These are phyloP conservation scores for Ciconia stormi DNA, from an alignment of 2,113 vertebrate genomes.

Conservation along the genomic window DNA sequence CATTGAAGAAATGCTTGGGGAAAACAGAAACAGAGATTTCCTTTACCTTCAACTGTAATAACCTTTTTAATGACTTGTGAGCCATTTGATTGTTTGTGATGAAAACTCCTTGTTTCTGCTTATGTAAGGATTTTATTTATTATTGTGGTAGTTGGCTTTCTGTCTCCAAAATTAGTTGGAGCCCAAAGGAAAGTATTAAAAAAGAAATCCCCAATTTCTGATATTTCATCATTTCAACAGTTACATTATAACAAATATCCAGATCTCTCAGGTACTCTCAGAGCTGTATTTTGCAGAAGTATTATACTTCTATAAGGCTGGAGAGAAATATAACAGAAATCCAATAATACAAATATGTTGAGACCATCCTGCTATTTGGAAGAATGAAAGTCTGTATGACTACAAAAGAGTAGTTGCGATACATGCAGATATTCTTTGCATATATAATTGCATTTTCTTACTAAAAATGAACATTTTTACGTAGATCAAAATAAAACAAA, in stretches of 20 bases:
- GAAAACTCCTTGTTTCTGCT: conserved; percentile 22
- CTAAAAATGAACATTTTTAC: neutral
- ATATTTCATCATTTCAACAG: neutral
- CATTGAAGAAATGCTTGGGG: neutral
- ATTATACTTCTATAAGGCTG: neutral
- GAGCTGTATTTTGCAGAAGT: neutral
- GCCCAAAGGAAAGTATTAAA: conserved; percentile 14
- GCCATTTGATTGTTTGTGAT: neutral
- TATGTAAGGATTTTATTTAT: conserved; percentile 27
- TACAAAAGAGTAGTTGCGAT: neutral
- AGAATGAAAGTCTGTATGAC: neutral
- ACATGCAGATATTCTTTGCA: neutral
- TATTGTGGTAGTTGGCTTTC: neutral
- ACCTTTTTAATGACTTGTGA: conserved; percentile 25
- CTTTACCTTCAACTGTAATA: conserved; percentile 7
- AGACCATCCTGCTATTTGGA: neutral
- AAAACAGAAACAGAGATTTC: conserved; percentile 22
- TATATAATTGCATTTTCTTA: neutral
- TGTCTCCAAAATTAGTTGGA: neutral
- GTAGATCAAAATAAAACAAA: neutral
- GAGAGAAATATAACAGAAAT: neutral
- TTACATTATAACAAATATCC: neutral
- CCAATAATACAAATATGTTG: neutral
- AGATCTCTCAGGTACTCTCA: neutral
- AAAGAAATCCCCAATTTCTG: neutral